phyloP scores from a whole-genome alignment of 2,888 invertebrate species.

The Halictus ligatus region DNA sequence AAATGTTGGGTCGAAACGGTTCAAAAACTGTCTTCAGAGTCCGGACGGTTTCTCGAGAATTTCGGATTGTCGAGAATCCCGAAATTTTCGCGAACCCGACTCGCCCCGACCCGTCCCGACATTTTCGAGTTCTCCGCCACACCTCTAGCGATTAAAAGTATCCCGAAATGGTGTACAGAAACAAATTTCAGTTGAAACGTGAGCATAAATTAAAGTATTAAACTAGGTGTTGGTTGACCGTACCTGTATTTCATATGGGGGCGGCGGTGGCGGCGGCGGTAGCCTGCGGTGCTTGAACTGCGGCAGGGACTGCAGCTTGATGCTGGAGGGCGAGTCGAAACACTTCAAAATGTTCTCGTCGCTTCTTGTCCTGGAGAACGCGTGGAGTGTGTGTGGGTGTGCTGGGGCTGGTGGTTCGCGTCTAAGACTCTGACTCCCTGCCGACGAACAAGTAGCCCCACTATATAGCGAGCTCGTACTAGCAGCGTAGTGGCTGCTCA shows the following conservation, averaged over 20 bases:
- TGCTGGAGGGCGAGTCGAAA: slow-evolving; percentile 83
- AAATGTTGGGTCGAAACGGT: too few relatives aligned
- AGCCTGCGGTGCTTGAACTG: slow-evolving; percentile 85
- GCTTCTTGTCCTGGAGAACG: slow-evolving; percentile 88
- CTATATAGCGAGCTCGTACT: slow-evolving; percentile 85
- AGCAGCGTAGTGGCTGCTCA: slow-evolving; percentile 82
- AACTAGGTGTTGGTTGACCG: not conserved
- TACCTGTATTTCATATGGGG: slow-evolving; percentile 85
- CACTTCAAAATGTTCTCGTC: slow-evolving; percentile 93
- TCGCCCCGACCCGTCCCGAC: too few relatives aligned
- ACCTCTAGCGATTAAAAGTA: too few relatives aligned
- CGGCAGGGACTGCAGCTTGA: slow-evolving; percentile 79
- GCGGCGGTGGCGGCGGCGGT: slow-evolving; percentile 87
- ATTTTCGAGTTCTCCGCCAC: too few relatives aligned
- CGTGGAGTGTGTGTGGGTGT: slow-evolving; percentile 77
- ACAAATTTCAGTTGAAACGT: too few relatives aligned
- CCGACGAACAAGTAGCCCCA: slow-evolving; percentile 83
- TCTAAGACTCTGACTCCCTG: slow-evolving; percentile 83
- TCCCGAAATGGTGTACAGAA: too few relatives aligned
- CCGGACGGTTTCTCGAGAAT: too few relatives aligned
- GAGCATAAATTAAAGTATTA: too few relatives aligned
- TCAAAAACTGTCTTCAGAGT: too few relatives aligned
- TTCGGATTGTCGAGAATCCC: too few relatives aligned
- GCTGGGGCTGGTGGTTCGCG: slow-evolving; percentile 81
- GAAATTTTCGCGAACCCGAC: too few relatives aligned